Evolutionary conservation across 1,140 invertebrate species (phyloP).

Genomic region (Cheumatopsyche charites): DNA sequence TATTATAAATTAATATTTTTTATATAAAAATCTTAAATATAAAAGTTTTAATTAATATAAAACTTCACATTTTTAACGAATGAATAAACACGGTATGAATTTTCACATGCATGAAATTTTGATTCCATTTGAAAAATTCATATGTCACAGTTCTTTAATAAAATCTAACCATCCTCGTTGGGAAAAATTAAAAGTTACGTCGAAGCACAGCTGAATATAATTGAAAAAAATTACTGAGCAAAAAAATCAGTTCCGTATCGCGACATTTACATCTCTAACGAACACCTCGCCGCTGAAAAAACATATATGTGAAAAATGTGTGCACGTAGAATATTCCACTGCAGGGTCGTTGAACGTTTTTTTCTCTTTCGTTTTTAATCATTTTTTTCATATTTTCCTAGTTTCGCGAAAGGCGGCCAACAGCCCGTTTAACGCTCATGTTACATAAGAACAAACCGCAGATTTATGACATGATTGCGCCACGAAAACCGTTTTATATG

Average conservation of each 20-base stretch:
- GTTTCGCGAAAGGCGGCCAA: not conserved
- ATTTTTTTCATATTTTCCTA: no score
- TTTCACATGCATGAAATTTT: no score
- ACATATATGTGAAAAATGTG: no score
- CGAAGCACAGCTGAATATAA: conserved; percentile 37
- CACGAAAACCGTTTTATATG: conserved; percentile 25
- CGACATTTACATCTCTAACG: not conserved
- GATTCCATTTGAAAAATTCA: no score
- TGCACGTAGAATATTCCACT: not conserved
- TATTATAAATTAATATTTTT: no score
- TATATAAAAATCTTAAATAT: no score
- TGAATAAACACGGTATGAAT: no score
- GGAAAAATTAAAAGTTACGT: not conserved
- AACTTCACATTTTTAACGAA: no score
- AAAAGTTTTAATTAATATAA: no score
- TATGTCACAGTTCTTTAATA: no score
- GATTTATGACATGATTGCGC: conserved; percentile 26
- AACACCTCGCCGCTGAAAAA: not conserved
- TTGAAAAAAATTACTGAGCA: not conserved
- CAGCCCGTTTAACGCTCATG: conserved; percentile 3
- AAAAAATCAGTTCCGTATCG: not conserved
- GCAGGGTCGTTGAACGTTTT: conserved; percentile 7
- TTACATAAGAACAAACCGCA: conserved; percentile 20
- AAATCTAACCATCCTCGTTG: no score
- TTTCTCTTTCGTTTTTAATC: not conserved